Conservation (phyloP, 2,888 invertebrate species). For the Abrostola triplasia region DNA sequence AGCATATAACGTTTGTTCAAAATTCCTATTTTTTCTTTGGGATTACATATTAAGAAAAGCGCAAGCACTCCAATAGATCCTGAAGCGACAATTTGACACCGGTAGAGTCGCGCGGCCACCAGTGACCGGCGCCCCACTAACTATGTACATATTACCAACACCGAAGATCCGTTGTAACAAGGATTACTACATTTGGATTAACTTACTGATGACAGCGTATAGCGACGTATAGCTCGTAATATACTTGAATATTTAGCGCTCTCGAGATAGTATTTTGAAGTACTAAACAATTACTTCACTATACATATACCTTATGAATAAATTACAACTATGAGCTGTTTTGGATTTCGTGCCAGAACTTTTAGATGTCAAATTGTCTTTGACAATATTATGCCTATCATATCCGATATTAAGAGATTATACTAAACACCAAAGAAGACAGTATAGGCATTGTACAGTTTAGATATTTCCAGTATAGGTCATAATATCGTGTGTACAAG, state of each 20-base stretch:
- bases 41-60: constrained; percentile 57
- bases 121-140: constrained; percentile 9
- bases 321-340: constrained; percentile 36
- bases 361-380: constrained; percentile 54
- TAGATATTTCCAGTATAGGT: no score
- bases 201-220: constrained; percentile 29
- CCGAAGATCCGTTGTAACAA: constrained; percentile 4
- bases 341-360: constrained; percentile 16
- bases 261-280: constrained; percentile 14
- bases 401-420: constrained; percentile 38
- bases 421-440: constrained; percentile 39
- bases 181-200: constrained; percentile 14
- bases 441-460: constrained; percentile 33
- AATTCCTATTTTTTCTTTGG: constrained; percentile 80
- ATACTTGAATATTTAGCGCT: constrained; percentile 44
- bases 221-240: constrained; percentile 31
- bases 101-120: constrained; percentile 7
- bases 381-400: constrained; percentile 32
- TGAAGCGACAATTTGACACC: constrained; percentile 55
- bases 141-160: constrained; percentile 30
- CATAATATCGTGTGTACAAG: constrained; percentile 31
- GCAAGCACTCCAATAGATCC: constrained; percentile 41
- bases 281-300: constrained; percentile 37
- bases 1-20: constrained; percentile 81
- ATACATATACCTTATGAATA: constrained; percentile 30